Percentiles rank a stretch among this genome's conserved stretches.
phyloP scores from a whole-genome alignment of 2,113 vertebrate genomes.

The Caretta caretta region DNA sequence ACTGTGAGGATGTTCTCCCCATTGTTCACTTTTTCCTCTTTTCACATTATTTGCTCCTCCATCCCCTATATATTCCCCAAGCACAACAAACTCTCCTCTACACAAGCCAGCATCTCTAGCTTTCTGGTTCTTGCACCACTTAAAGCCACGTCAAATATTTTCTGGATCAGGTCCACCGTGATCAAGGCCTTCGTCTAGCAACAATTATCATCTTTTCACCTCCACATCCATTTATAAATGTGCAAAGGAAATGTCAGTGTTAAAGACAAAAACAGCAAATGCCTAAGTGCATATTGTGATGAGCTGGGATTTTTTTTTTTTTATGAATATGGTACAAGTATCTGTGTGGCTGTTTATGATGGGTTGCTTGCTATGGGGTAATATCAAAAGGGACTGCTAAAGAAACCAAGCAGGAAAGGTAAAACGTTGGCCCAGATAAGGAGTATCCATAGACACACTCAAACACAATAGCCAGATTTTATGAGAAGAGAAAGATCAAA shows the following conservation, averaged over 20 bases:
- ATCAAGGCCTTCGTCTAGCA: constrained; percentile 28
- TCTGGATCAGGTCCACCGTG: neutral
- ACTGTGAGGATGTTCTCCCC: no score
- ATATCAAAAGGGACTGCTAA: neutral
- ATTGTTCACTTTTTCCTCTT: neutral
- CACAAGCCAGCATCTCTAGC: neutral
- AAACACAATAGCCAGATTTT: neutral
- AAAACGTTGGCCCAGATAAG: neutral
- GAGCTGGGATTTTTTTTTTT: neutral
- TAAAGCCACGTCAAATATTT: neutral
- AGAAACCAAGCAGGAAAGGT: neutral
- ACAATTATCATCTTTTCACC: constrained; percentile 36
- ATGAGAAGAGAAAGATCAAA: neutral
- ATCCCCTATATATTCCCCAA: neutral
- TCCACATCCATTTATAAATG: constrained; percentile 16
- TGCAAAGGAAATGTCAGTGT: constrained; percentile 9
- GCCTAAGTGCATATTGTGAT: neutral
- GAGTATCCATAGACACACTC: neutral
- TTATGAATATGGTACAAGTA: neutral
- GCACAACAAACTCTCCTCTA: neutral
- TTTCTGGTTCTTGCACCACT: neutral
- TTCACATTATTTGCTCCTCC: accelerated
- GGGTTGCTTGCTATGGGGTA: neutral
- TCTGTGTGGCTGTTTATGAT: neutral
- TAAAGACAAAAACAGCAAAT: neutral